These are phyloP conservation scores for Sinonovacula constricta DNA, from an alignment of 1,140 invertebrate species.

Conservation along the genomic window DNA sequence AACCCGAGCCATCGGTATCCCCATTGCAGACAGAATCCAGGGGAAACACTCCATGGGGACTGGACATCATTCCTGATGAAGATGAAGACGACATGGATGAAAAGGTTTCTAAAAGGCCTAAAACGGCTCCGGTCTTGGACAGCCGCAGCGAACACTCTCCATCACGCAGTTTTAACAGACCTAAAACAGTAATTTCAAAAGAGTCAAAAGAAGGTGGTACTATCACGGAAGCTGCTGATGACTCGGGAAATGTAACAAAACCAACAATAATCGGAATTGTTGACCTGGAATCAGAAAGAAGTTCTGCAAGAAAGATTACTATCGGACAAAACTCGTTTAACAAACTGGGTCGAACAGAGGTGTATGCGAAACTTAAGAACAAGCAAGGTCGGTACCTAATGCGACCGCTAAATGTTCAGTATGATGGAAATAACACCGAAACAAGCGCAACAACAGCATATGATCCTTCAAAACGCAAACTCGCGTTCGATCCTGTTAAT, in stretches of 20 bases:
- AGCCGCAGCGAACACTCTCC: no score
- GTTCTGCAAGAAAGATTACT: conserved; percentile 29
- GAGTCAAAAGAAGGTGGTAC: no score
- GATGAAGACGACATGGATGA: conserved; percentile 11
- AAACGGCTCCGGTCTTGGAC: conserved; percentile 34
- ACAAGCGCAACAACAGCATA: conserved; percentile 17
- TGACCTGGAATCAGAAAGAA: conserved; percentile 17
- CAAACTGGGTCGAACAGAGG: conserved; percentile 29
- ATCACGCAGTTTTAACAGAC: no score
- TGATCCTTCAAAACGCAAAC: conserved; percentile 16
- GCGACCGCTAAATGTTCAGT: conserved; percentile 14
- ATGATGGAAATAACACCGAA: neutral
- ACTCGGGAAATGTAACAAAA: conserved; percentile 20
- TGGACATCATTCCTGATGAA: conserved; percentile 14
- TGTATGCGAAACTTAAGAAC: conserved; percentile 29
- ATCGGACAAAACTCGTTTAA: conserved; percentile 23
- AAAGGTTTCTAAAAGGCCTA: conserved; percentile 24
- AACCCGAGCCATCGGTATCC: neutral
- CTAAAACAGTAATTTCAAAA: no score
- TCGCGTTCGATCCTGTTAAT: conserved; percentile 22
- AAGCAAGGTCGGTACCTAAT: conserved; percentile 38
- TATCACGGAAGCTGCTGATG: no score
- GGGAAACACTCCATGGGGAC: conserved; percentile 33
- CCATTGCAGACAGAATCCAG: conserved; percentile 11
- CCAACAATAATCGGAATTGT: conserved; percentile 29